Evolutionary conservation across 2,888 invertebrate species (phyloP), one percentile per base, ranked within the genome.

Genomic region (Isoperla grammatica): DNA sequence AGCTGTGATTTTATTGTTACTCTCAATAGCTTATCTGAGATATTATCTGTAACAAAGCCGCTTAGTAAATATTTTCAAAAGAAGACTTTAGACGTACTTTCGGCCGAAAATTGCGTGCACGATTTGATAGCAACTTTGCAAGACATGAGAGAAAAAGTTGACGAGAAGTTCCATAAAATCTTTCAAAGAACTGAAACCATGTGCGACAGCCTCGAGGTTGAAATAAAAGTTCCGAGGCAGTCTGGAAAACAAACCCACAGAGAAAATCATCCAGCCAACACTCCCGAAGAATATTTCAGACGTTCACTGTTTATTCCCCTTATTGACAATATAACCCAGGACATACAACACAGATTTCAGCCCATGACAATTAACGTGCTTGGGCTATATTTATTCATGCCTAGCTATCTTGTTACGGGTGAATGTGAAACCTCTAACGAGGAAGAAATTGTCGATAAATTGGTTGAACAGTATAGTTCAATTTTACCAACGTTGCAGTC

Each of bases 201-300:
- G 35, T 49, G 49, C 35, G 29, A 49, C 19, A 46, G 42, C 17
- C 20, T 57, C 20, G 23, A 20, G 11, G 35, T 49, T 3, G 57
- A 57, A 8, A 6, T 49, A 13, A 57, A 22, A 15, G 23, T 57
- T 13, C 57, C 48, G 45, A 23, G 57, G 13, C 29, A 46, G 3
- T 9, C 43, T 17, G 19, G 17, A 39, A 55, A n/a, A n/a, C 39
- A 55, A 40, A 55, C 40, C 19, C n/a, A n/a, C 40, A 20, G 55
- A 55, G 55, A 55, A 20, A 55, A 55, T 35, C 55, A 55, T 40
- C 55, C 39, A 20, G n/a, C 40, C 12, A 57, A 15, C 23, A 19
- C 13, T 13, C 13, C 35, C 12, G 23, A 43, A 45, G 57, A 57
- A 23, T 57, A 57, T 23, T 46, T 20, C 42, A 42, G 45, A 12